Conservation (phyloP, 2,888 invertebrate genomes). For the Pachydiplax longipennis region DNA sequence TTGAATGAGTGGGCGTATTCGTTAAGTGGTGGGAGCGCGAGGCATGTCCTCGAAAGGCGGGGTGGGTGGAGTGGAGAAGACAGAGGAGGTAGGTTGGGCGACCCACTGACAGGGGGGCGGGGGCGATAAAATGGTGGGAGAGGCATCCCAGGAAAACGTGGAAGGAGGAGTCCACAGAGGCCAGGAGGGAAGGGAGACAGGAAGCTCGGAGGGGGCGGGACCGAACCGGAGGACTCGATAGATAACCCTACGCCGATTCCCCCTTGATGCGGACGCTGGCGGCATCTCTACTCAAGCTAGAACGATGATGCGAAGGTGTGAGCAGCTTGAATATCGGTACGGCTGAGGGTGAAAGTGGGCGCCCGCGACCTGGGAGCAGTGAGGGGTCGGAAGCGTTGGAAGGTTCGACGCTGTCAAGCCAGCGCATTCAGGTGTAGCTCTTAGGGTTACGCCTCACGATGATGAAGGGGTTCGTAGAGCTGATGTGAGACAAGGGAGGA, state of each 20-base stretch:
- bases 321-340: neutral
- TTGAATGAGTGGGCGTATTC: conserved; percentile 44
- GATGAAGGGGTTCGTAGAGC: too few species aligned
- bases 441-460: too few species aligned
- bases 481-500: too few species aligned
- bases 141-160: conserved; percentile 16
- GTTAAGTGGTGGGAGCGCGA: conserved; percentile 26
- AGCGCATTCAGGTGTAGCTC: too few species aligned
- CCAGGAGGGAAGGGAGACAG: conserved; percentile 27
- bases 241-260: conserved; percentile 36
- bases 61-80: neutral
- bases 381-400: too few species aligned
- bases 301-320: neutral
- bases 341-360: too few species aligned
- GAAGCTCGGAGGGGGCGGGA: conserved; percentile 42
- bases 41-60: conserved; percentile 21
- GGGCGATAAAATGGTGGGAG: conserved; percentile 18
- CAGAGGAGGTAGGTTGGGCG: conserved; percentile 24
- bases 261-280: neutral
- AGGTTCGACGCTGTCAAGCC: too few species aligned
- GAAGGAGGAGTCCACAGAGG: conserved; percentile 26
- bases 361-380: too few species aligned
- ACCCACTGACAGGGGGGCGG: conserved; percentile 40
- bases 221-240: conserved; percentile 22
- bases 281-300: neutral